Evolutionary conservation across 2,888 invertebrate species (phyloP).

Genomic region (Dichetophora obliterata): DNA sequence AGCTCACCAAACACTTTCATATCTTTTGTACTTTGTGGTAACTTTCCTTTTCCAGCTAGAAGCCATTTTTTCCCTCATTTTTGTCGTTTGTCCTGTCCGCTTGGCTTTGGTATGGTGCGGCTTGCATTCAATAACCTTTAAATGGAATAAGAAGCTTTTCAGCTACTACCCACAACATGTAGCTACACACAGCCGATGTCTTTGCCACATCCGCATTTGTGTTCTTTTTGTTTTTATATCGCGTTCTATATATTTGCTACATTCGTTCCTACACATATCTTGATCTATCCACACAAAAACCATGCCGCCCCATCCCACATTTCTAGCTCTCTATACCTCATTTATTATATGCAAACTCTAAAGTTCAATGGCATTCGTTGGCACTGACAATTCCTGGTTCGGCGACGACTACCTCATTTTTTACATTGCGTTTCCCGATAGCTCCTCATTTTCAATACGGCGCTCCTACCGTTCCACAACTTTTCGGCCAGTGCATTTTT

Average conservation of each 20-base stretch:
- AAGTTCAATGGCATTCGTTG: slow-evolving; percentile 52
- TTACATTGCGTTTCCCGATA: too few species aligned
- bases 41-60: background rate
- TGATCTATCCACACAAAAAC: too few species aligned
- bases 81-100: background rate
- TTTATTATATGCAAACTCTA: slow-evolving; percentile 22
- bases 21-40: background rate
- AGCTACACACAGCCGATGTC: background rate
- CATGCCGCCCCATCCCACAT: background rate
- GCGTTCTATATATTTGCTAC: background rate
- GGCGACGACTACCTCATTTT: background rate
- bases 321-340: background rate
- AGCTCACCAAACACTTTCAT: background rate
- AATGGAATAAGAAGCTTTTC: slow-evolving; percentile 6
- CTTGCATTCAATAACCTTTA: slow-evolving; percentile 21
- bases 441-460: background rate
- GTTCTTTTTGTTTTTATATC: background rate
- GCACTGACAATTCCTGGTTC: slow-evolving; percentile 31
- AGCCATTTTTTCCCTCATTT: background rate
- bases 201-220: background rate
- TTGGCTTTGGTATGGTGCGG: background rate
- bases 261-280: background rate
- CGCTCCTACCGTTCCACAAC: background rate
- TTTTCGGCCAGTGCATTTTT: slow-evolving; percentile 10
- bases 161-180: background rate